These are phyloP conservation scores for Malthinus seriepunctatus DNA, from an alignment of 2,888 invertebrate species.

Conservation along the genomic window DNA sequence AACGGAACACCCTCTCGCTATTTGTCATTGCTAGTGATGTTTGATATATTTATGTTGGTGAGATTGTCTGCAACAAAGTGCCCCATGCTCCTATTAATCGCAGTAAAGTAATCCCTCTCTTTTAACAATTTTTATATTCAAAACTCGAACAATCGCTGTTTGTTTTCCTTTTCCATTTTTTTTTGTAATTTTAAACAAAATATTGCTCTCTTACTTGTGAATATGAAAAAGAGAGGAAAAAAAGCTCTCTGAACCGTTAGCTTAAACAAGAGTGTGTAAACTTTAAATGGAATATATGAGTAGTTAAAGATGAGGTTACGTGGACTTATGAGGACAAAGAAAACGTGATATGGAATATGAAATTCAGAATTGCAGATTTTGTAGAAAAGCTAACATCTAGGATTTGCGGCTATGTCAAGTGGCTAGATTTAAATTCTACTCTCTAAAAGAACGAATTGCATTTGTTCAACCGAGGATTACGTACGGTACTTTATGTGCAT, in stretches of 20 bases:
- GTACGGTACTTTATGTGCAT: slow-evolving; percentile 2
- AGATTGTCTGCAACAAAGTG: slow-evolving; percentile 51
- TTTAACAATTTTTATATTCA: slow-evolving; percentile 13
- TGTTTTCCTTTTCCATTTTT: not conserved
- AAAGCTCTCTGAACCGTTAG: not conserved
- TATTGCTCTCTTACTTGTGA: not conserved
- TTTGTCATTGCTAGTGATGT: slow-evolving; percentile 54
- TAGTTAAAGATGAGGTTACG: slow-evolving; percentile 33
- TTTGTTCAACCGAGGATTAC: slow-evolving; percentile 14
- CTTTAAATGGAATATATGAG: slow-evolving; percentile 30
- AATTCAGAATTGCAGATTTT: slow-evolving; percentile 42
- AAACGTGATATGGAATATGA: slow-evolving; percentile 44
- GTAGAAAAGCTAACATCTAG: slow-evolving; percentile 30
- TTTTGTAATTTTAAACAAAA: not conserved
- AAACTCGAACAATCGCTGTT: not conserved
- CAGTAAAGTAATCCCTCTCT: slow-evolving; percentile 19
- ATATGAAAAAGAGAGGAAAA: slow-evolving; percentile 2
- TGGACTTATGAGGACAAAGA: slow-evolving; percentile 40
- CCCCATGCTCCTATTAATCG: slow-evolving; percentile 47
- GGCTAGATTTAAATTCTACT: slow-evolving; percentile 24
- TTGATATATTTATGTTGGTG: slow-evolving; percentile 54
- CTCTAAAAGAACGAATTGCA: slow-evolving; percentile 16
- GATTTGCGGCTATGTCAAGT: slow-evolving; percentile 35
- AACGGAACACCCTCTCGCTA: slow-evolving; percentile 45
- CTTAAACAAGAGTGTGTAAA: slow-evolving; percentile 9